Base-by-base conservation (phyloP, 2,113 vertebrate species). In the Euleptes europaea region DNA sequence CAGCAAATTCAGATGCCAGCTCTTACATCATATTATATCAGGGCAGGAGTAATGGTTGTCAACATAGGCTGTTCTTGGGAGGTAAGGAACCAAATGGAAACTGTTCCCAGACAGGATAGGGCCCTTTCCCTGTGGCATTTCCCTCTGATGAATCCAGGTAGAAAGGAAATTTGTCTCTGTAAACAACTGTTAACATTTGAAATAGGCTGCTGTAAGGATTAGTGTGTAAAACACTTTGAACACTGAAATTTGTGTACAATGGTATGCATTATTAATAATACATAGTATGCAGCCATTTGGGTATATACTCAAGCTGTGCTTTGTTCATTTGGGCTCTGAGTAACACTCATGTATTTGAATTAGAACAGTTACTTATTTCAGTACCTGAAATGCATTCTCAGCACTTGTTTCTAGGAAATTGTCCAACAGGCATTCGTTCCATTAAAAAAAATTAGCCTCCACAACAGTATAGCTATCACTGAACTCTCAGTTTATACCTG, bases 321-420 rank as follows among this genome's bases (percentile, higher is more conserved):
- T 38, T 71, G 78, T 28, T 84, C 12, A 28, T 14, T 72, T 84
- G 84, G 75, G 79, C 83, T 80, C 65, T 19, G 33, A 85, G 54
- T 47, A 78, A 65, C 84, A 47, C 77, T 79, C 88, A 31, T 83
- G 35, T 76, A 88, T 89, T 17, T 83, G 82, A 88, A 88, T 80
- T 81, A 70, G 63, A 77, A 86, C 72, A 74, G 26, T 73, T n/a
- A 31, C 3, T 79, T 88, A 4, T 77, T 51, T 78, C 28, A 33
- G 33, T 71, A 87, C 80, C 69, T 86, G 51, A 2, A 0, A 74
- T 85, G 21, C 23, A 2, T 69, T 88, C 4, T 54, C 28, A 65
- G 2, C 15, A 42, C 1, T 65, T 66, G 66, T 15, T 67, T 72
- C 49, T 70, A 33, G 84, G 21, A 80, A 80, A 4, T 8, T 76